A percentile compares a stretch with the other conserved stretches of the same genome.
phyloP scores from a whole-genome alignment of 1,140 invertebrate genomes.

The Drosophila sp. region DNA sequence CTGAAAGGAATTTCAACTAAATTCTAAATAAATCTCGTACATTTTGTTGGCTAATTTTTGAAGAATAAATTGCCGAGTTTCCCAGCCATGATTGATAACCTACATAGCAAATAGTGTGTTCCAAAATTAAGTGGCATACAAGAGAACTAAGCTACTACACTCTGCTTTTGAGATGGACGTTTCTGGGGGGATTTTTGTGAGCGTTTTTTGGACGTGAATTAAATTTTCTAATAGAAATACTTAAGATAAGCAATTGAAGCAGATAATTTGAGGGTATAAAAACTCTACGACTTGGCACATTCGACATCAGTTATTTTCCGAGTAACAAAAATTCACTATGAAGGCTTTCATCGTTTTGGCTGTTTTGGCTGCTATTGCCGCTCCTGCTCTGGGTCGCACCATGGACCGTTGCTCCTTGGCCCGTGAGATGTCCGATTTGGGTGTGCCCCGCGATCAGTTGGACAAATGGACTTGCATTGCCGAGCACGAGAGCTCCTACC shows the following conservation, averaged over 20 bases:
- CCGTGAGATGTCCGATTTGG: conserved; percentile 42
- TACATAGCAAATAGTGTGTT: too few relatives aligned
- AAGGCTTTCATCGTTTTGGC: conserved; percentile 13
- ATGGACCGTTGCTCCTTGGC: conserved; percentile 59
- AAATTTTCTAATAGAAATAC: neutral
- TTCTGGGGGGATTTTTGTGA: neutral
- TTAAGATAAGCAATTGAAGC: neutral
- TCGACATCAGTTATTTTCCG: conserved; percentile 37
- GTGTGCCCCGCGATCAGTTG: conserved; percentile 48
- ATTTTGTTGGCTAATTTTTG: too few relatives aligned
- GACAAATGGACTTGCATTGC: conserved; percentile 54
- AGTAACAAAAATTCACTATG: conserved; percentile 16
- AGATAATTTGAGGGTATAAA: conserved; percentile 1
- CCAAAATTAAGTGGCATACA: too few relatives aligned
- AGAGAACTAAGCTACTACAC: too few relatives aligned
- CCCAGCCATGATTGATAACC: too few relatives aligned
- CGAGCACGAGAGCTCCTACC: conserved; percentile 54
- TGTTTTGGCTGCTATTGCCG: conserved; percentile 24
- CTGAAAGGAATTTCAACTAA: too few relatives aligned
- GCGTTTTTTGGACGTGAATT: neutral
- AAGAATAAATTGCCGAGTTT: too few relatives aligned
- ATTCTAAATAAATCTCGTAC: too few relatives aligned
- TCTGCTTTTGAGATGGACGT: neutral
- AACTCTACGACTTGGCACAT: neutral
- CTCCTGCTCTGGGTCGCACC: conserved; percentile 32